Conservation (phyloP, 2,797 vertebrate genomes). For the Threskiornis aethiopicus region DNA sequence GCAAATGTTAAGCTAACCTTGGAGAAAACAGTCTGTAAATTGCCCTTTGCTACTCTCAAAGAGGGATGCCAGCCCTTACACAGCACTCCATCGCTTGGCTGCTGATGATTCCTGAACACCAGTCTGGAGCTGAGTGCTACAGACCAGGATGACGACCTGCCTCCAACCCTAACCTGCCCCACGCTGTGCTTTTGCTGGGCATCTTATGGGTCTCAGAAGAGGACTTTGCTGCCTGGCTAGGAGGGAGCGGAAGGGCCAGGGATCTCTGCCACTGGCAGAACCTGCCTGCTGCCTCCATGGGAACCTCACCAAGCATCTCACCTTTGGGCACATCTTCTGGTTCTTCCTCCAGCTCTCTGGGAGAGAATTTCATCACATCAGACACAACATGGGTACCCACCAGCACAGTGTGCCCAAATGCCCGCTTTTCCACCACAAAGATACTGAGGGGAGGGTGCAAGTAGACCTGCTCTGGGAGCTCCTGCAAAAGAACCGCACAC, state of each 20-base stretch:
- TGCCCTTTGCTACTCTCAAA: background rate
- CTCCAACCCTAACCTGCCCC: background rate
- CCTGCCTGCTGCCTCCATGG: background rate
- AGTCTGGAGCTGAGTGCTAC: background rate
- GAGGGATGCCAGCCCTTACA: background rate
- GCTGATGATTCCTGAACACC: background rate
- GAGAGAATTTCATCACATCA: constrained; percentile 84
- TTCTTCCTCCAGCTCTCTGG: constrained; percentile 78
- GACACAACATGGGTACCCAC: constrained; percentile 88
- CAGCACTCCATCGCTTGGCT: background rate
- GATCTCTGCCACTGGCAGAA: background rate
- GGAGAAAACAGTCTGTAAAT: background rate
- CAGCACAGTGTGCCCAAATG: constrained; percentile 86
- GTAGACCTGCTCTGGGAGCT: constrained; percentile 89
- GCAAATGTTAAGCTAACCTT: background rate
- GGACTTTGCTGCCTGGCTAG: background rate
- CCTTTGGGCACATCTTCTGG: constrained; percentile 34
- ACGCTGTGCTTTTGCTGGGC: background rate
- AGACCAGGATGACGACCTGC: background rate
- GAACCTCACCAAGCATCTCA: constrained; percentile 8
- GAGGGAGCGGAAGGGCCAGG: background rate
- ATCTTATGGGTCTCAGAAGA: background rate
- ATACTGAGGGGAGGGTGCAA: constrained; percentile 93
- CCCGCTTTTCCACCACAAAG: constrained; percentile 88
- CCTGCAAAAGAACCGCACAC: constrained; percentile 67